Evolutionary conservation across 2,888 invertebrate genomes (phyloP).

Genomic region (Amblyjoppa fuscipennis): DNA sequence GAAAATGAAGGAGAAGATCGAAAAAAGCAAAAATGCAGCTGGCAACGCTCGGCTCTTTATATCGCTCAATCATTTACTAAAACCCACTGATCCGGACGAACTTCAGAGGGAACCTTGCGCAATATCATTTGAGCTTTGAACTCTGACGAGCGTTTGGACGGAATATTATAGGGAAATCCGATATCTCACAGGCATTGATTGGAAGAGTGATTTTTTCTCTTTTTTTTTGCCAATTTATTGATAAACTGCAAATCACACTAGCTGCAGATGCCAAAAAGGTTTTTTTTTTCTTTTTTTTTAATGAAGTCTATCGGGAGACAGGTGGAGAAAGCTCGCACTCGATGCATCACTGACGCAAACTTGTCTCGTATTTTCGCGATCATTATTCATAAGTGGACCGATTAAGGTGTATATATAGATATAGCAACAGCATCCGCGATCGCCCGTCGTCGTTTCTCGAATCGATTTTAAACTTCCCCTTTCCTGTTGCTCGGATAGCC

Average conservation of each 20-base stretch:
- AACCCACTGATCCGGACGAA: constrained; percentile 45
- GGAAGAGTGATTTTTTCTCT: not conserved
- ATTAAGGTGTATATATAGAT: not conserved
- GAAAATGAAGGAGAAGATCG: constrained; percentile 26
- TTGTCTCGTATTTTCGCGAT: constrained; percentile 15
- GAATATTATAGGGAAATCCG: constrained; percentile 12
- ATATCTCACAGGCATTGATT: constrained; percentile 8
- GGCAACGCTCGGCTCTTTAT: not conserved
- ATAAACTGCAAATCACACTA: not conserved
- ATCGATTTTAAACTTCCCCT: constrained; percentile 4
- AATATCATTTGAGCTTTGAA: constrained; percentile 52
- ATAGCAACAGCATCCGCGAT: not conserved
- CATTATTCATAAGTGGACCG: not conserved
- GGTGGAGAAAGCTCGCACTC: not conserved
- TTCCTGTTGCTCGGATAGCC: not conserved
- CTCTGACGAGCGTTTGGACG: constrained; percentile 37
- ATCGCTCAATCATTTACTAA: constrained; percentile 55
- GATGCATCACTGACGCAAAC: not conserved
- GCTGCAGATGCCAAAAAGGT: not conserved
- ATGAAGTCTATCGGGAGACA: constrained; percentile 18
- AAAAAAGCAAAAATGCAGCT: constrained; percentile 37
- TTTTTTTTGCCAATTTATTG: not conserved
- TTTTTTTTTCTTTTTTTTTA: not conserved
- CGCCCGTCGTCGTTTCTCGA: not conserved
- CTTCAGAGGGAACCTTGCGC: constrained; percentile 39